These are phyloP conservation scores for Polyergus mexicanus DNA, from an alignment of 1,140 invertebrate genomes.

Conservation along the genomic window DNA sequence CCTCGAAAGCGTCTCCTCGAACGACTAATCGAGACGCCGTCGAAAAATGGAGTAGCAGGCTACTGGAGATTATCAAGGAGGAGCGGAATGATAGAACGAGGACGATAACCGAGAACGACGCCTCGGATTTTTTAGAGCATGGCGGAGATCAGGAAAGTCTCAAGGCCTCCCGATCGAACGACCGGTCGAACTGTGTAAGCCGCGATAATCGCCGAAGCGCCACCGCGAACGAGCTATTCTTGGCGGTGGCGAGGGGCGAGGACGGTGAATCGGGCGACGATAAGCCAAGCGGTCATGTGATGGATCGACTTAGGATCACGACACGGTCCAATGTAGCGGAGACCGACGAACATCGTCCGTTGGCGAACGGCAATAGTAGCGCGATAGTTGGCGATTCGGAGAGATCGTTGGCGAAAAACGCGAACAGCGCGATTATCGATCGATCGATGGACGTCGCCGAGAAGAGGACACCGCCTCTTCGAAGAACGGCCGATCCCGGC, in stretches of 20 bases:
- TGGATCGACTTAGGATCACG: slow-evolving; percentile 40
- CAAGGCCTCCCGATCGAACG: slow-evolving; percentile 84
- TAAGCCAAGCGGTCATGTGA: slow-evolving; percentile 44
- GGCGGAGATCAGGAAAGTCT: slow-evolving; percentile 79
- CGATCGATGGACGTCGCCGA: slow-evolving; percentile 64
- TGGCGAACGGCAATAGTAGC: background rate
- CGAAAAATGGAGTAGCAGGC: slow-evolving; percentile 79
- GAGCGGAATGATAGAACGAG: slow-evolving; percentile 60
- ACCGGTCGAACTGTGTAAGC: slow-evolving; percentile 87
- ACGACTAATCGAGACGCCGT: background rate
- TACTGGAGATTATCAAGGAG: slow-evolving; percentile 88
- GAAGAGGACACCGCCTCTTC: slow-evolving; percentile 52
- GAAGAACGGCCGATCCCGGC: slow-evolving; percentile 66
- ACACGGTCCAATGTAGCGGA: slow-evolving; percentile 1
- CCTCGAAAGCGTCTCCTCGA: slow-evolving; percentile 5
- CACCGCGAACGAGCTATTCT: slow-evolving; percentile 41
- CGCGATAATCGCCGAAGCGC: slow-evolving; percentile 66
- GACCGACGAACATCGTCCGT: background rate
- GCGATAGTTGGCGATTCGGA: slow-evolving; percentile 60
- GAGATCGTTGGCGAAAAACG: slow-evolving; percentile 60
- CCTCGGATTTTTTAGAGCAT: background rate
- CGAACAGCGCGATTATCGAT: slow-evolving; percentile 82
- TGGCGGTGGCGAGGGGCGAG: slow-evolving; percentile 34
- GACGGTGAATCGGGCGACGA: slow-evolving; percentile 37
- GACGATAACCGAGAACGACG: background rate